Evolutionary conservation across 2,797 vertebrate species (phyloP), one percentile per base, ranked within the genome.

Genomic region (Channa striata): DNA sequence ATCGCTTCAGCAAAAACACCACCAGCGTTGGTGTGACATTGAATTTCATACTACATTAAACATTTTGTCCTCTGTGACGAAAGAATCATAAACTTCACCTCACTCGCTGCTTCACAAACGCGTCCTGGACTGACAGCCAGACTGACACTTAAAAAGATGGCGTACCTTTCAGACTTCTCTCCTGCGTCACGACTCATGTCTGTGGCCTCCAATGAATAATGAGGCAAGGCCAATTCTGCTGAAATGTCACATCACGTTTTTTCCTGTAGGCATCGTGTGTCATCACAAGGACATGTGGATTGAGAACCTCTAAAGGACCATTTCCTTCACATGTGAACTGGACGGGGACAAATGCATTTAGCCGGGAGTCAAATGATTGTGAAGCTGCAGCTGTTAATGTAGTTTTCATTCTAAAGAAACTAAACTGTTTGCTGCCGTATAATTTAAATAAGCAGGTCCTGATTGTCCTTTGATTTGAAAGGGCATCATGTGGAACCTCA

Each of bases 1-100:
- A 7, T 46, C 34, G n/a, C 67, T 82, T 70, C 46, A 65, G 59
- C 74, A 72, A 81, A 68, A 76, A 50, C 74, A 33, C 60, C 75
- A 16, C 34, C 74, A 8, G 74, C 74, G 78, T 72, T 54, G 44
- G 53, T 62, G 59, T 86, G 80, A 81, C 85, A 83, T 74, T 86
- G 82, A 85, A 89, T 89, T 91, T 88, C 81, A 89, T 79, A 80
- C 69, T 5, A 82, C 87, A 88, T 91, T 87, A 90, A 91, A 80
- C 80, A 73, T 66, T 77, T 87, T 74, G 82, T 87, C 80, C 68
- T 81, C 77, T 81, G 78, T 52, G 74, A 80, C 58, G 44, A 76
- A 72, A 59, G 59, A 59, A 67, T 77, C 20, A 5, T 19, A 59
- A 78, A 77, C 54, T 66, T 83, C 74, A 69, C 69, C 62, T 68